These are phyloP conservation scores for Pogonophryne albipinna DNA, from an alignment of 2,797 vertebrate species.

Conservation along the genomic window DNA sequence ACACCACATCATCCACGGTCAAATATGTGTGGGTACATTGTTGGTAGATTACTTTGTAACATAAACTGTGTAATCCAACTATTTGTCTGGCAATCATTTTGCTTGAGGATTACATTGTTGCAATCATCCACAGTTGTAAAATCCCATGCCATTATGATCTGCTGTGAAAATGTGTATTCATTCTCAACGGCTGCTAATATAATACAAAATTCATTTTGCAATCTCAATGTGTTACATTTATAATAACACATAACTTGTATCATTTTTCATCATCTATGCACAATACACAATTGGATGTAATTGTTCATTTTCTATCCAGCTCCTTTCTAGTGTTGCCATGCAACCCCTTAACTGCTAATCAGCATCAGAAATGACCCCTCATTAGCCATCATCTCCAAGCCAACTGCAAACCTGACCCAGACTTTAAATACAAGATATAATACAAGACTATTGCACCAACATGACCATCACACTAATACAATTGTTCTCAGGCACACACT, in stretches of 20 bases:
- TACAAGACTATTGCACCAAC: background rate
- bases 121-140: background rate
- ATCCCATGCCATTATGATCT: background rate
- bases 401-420: background rate
- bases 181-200: background rate
- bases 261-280: no score
- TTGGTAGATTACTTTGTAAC: background rate
- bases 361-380: no score
- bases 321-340: no score
- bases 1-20: background rate
- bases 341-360: no score
- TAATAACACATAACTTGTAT: no score
- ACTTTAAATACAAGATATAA: background rate
- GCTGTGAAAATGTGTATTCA: background rate
- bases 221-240: background rate
- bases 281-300: no score
- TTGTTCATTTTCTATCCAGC: no score
- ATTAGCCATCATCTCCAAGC: background rate
- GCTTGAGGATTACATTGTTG: background rate
- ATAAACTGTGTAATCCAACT: background rate
- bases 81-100: background rate
- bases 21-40: background rate
- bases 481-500: background rate
- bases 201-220: background rate
- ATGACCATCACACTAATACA: background rate